Conservation (phyloP, 2,888 invertebrate species). For the Drosophila demipolita region DNA sequence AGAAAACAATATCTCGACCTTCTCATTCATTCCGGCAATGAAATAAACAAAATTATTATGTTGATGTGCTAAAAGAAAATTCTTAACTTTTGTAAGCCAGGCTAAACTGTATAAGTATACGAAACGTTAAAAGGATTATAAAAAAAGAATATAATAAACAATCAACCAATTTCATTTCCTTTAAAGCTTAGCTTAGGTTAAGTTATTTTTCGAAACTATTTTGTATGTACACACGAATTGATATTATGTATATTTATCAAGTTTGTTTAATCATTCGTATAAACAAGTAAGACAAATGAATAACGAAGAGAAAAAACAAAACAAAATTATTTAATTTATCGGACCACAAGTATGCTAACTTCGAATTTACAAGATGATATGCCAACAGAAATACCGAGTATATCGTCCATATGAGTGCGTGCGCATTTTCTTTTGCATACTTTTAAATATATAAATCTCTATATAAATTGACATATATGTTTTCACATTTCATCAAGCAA, state of each 20-base stretch:
- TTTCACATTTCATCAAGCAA: conserved; percentile 49
- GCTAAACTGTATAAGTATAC: conserved; percentile 74
- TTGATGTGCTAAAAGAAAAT: conserved; percentile 38
- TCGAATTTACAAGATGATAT: conserved; percentile 70
- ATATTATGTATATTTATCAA: conserved; percentile 69
- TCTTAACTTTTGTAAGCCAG: conserved; percentile 55
- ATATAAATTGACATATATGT: conserved; percentile 32
- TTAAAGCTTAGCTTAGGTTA: conserved; percentile 74
- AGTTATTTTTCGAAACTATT: conserved; percentile 50
- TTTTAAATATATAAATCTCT: conserved; percentile 49
- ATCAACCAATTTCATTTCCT: conserved; percentile 63
- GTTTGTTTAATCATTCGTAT: conserved; percentile 39
- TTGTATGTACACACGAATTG: conserved; percentile 63
- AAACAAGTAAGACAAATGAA: conserved; percentile 29
- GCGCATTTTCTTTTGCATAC: conserved; percentile 63
- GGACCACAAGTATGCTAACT: conserved; percentile 72
- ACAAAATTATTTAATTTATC: conserved; percentile 62
- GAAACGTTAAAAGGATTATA: conserved; percentile 45
- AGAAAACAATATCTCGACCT: conserved; percentile 28
- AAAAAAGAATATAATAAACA: conserved; percentile 14
- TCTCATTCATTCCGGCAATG: conserved; percentile 80
- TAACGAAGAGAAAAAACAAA: conserved; percentile 30
- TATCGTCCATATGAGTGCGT: conserved; percentile 45
- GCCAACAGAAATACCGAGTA: conserved; percentile 14
- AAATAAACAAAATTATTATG: conserved; percentile 48